These are phyloP conservation scores for Lepidonotus clava DNA, from an alignment of 2,888 invertebrate genomes.

Conservation along the genomic window DNA sequence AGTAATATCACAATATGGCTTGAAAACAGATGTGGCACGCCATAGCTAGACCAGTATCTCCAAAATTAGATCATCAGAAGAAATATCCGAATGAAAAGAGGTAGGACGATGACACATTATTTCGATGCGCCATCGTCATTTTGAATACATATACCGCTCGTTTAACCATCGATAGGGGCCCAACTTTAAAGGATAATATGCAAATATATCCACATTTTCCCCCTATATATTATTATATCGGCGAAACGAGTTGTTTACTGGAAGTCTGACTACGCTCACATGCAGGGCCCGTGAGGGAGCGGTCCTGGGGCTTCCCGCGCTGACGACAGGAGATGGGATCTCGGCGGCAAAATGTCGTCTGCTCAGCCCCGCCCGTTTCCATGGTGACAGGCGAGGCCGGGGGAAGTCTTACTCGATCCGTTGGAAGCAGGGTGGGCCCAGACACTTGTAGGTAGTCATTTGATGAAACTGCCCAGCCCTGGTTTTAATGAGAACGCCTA, in stretches of 20 bases:
- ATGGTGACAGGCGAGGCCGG: constrained; percentile 2
- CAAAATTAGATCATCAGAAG: too few species aligned
- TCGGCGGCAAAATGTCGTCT: constrained; percentile 25
- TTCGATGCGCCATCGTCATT: too few species aligned
- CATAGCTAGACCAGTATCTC: too few species aligned
- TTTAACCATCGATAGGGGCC: too few species aligned
- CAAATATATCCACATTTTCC: too few species aligned
- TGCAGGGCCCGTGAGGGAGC: neutral
- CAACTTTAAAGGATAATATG: too few species aligned
- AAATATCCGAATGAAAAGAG: too few species aligned
- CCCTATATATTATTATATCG: too few species aligned
- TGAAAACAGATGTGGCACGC: too few species aligned
- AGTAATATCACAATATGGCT: too few species aligned
- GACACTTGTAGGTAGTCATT: constrained; percentile 28
- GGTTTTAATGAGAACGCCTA: neutral
- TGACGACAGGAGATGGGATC: constrained; percentile 17
- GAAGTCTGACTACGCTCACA: neutral
- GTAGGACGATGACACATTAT: too few species aligned
- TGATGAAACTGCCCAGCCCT: constrained; percentile 4
- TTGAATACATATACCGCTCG: too few species aligned
- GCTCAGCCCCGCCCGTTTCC: constrained; percentile 16
- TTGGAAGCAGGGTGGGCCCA: neutral
- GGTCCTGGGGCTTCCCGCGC: constrained; percentile 23
- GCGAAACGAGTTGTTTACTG: neutral
- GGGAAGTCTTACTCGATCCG: neutral